A percentile compares a stretch with the other conserved stretches of the same genome.
Conservation (phyloP, 2,797 vertebrate species). For the Sebastes minor region DNA sequence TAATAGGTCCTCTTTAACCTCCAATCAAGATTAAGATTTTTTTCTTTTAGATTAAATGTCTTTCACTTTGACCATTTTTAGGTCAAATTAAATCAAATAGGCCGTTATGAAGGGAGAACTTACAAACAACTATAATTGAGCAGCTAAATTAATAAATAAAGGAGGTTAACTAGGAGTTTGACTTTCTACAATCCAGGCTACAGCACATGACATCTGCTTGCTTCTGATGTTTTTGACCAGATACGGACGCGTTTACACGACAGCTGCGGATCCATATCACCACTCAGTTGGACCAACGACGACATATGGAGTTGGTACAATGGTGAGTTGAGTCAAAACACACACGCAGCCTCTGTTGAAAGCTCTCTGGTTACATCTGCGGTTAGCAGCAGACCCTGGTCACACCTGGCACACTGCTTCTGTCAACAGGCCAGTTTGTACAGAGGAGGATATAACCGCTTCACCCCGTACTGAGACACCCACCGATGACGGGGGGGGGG, state of each 20-base stretch:
- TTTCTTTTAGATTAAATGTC: background rate
- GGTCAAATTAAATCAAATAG: background rate
- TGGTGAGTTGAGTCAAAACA: conserved; percentile 75
- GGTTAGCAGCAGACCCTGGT: background rate
- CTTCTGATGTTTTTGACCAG: conserved; percentile 52
- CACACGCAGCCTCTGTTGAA: background rate
- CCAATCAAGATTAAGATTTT: no score
- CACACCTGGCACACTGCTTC: conserved; percentile 39
- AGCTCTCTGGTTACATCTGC: background rate
- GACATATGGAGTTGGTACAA: conserved; percentile 85
- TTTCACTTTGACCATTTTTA: background rate
- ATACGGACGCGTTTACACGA: conserved; percentile 83
- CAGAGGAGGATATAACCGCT: conserved; percentile 87
- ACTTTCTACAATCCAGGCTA: background rate
- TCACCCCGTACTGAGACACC: conserved; percentile 84
- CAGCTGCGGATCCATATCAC: conserved; percentile 85
- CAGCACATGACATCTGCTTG: background rate
- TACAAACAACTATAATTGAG: background rate
- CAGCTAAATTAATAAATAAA: background rate
- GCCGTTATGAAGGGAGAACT: no score
- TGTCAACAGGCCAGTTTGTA: conserved; percentile 85
- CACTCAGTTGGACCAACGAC: conserved; percentile 85
- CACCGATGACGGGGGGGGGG: no score
- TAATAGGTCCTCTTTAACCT: no score
- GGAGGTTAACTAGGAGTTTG: background rate